These are phyloP conservation scores for Rhagonycha lutea DNA, from an alignment of 2,888 invertebrate genomes.

Conservation along the genomic window DNA sequence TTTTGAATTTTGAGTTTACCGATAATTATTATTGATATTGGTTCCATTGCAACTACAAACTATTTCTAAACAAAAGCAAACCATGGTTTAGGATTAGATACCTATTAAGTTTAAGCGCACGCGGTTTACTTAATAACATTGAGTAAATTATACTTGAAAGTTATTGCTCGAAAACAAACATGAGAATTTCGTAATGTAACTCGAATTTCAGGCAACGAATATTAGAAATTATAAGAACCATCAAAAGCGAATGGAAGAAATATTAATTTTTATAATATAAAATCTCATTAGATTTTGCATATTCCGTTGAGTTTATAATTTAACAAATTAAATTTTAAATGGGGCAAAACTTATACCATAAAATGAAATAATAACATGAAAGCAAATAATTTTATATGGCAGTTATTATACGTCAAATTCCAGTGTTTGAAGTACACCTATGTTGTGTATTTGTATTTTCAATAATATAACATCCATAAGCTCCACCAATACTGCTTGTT, in stretches of 20 bases:
- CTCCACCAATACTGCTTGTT: background rate
- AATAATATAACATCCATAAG: background rate
- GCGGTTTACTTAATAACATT: background rate
- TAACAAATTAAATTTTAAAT: background rate
- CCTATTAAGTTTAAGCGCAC: background rate
- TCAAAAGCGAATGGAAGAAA: background rate
- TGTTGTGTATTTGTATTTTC: background rate
- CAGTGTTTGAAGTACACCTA: background rate
- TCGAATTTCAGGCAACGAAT: background rate
- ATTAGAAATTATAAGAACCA: background rate
- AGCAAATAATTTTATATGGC: background rate
- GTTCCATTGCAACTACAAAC: background rate
- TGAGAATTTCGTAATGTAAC: background rate
- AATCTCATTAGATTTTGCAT: background rate
- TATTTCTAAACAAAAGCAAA: background rate
- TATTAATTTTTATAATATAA: background rate
- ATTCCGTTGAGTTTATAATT: background rate
- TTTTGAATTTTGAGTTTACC: background rate
- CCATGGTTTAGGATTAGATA: background rate
- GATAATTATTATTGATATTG: background rate
- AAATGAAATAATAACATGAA: background rate
- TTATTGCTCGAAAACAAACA: background rate
- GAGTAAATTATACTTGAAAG: background rate
- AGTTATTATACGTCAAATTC: background rate
- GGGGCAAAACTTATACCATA: background rate